Conservation (phyloP, 1,140 invertebrate species). For the Pomacea maculata region DNA sequence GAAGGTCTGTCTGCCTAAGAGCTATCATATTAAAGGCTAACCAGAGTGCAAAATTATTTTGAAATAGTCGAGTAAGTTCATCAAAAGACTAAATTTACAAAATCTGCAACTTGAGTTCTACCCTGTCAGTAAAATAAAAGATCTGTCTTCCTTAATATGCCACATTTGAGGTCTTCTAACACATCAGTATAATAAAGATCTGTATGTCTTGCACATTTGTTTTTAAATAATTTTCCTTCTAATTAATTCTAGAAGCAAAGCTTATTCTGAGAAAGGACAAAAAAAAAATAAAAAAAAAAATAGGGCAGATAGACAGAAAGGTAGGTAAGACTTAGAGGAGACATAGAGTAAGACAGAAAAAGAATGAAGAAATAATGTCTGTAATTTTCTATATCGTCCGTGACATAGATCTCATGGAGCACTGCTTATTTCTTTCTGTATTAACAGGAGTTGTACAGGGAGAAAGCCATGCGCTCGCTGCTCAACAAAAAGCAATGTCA, state of each 20-base stretch:
- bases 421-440: neutral
- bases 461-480: neutral
- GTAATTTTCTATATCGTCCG: neutral
- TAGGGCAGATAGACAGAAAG: neutral
- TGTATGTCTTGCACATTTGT: neutral
- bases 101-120: neutral
- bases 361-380: neutral
- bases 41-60: neutral
- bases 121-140: neutral
- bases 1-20: constrained; percentile 20
- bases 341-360: neutral
- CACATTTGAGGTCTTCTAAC: neutral
- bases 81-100: neutral
- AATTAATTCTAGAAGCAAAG: too few species aligned
- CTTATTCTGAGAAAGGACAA: neutral
- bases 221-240: too few species aligned
- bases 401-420: neutral
- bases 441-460: constrained; percentile 7
- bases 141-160: neutral
- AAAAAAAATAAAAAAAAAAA: neutral
- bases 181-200: neutral
- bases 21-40: neutral
- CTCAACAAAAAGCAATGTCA: neutral
- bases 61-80: too few species aligned
- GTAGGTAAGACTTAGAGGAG: neutral